Evolutionary conservation across 2,797 vertebrate species (phyloP), one percentile per base, ranked within the genome.

Genomic region (Coregonus sp.): DNA sequence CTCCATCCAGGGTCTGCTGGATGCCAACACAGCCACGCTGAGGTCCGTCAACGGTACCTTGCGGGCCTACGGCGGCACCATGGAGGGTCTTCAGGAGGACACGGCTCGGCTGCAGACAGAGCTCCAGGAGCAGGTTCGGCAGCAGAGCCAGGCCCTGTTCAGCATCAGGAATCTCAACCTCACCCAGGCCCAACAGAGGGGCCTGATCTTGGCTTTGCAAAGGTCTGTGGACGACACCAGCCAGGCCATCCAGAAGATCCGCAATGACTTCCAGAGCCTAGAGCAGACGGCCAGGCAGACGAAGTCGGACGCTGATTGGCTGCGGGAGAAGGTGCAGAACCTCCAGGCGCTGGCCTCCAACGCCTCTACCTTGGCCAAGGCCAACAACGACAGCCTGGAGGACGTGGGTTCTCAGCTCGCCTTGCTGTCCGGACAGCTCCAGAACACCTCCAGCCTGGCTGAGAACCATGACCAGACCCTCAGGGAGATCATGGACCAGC

Each of bases 161-260:
- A 94, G 94, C 87, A 92, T 98, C 82, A 94, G 96, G 91, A 95
- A 95, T 80, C 93, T 99, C 75, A 99, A 99, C 89, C 85, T 97
- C 82, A 99, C 97, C 18, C 97, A 99, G 86, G 92, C 93, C 20
- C 97, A 97, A 84, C 97, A 99, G 90, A 95, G 96, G 81, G 92
- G 92, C 76, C 91, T 96, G 70, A 94, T 97, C 74, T 88, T 80
- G 15, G 88, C 85, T 35, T 89, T 99, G 88, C 97, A 98, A 90
- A 96, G 90, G 67, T 96, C 96, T 0, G 92, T 98, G 84, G 97
- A 98, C 56, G 95, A 96, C 86, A 95, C 95, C 14, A 96, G 94
- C 84, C 94, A 96, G 47, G 95, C 96, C 56, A 95, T 97, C 80
- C 94, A 97, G 86, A 95, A 92, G 86, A 95, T 97, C 82, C 97